A percentile compares a stretch with the other conserved stretches of the same genome.
Evolutionary conservation across 2,888 invertebrate genomes (phyloP).

Genomic region (Lomographa bimaculata): DNA sequence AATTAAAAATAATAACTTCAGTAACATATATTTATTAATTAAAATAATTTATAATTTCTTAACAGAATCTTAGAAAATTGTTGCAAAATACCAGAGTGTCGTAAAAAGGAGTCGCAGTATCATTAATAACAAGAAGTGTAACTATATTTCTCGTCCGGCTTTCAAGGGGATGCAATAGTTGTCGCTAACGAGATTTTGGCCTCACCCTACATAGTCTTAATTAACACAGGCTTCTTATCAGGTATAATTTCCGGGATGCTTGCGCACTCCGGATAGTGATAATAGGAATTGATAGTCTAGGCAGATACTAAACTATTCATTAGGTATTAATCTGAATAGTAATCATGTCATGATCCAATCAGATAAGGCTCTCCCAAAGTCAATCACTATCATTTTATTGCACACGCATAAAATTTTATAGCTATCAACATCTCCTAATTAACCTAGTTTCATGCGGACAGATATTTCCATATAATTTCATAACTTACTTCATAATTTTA

Average conservation of each 20-base stretch:
- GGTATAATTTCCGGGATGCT: conserved; percentile 34
- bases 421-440: conserved; percentile 34
- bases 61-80: neutral
- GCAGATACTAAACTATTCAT: too few relatives aligned
- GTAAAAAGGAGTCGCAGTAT: conserved; percentile 9
- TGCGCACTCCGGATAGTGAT: conserved; percentile 22
- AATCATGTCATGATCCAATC: conserved; percentile 30
- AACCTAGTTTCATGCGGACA: conserved; percentile 32
- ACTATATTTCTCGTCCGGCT: conserved; percentile 27
- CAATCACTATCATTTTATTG: conserved; percentile 37
- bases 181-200: conserved; percentile 54
- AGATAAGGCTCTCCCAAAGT: conserved; percentile 27
- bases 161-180: conserved; percentile 35
- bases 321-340: too few relatives aligned
- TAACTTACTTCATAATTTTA: conserved; percentile 27
- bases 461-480: conserved; percentile 29
- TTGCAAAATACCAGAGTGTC: conserved; percentile 9
- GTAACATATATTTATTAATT: too few relatives aligned
- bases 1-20: too few relatives aligned
- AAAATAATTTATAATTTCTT: too few relatives aligned
- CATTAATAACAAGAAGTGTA: conserved; percentile 29
- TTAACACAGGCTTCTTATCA: conserved; percentile 25
- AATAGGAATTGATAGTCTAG: conserved; percentile 23
- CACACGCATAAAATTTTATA: conserved; percentile 33
- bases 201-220: conserved; percentile 22